Conservation (phyloP, 2,888 invertebrate species). For the Cerceris ruficornis region DNA sequence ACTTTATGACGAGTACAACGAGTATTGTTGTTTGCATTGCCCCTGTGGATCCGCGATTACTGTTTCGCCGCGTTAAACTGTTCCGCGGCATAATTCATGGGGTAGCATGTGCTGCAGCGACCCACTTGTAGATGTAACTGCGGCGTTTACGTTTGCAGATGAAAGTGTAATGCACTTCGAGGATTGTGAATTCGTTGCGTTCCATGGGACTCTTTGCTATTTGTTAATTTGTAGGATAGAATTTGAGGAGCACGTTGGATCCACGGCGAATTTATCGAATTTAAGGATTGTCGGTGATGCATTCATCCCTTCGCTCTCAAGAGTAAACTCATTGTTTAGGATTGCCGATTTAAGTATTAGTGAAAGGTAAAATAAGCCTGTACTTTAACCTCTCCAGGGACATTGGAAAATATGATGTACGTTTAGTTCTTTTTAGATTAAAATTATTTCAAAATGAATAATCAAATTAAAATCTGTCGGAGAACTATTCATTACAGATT, state of each 20-base stretch:
- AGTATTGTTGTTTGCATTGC: conserved; percentile 35
- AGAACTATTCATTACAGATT: too few relatives aligned
- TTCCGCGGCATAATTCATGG: conserved; percentile 38
- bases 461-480: too few relatives aligned
- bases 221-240: conserved; percentile 1
- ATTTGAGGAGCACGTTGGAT: not conserved
- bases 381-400: too few relatives aligned
- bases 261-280: too few relatives aligned
- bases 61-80: conserved; percentile 36
- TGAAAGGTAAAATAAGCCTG: too few relatives aligned
- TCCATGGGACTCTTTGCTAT: conserved; percentile 16
- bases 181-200: conserved; percentile 22
- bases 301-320: too few relatives aligned
- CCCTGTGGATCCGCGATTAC: conserved; percentile 38
- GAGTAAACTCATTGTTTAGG: too few relatives aligned
- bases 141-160: conserved; percentile 19
- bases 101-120: conserved; percentile 26
- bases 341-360: too few relatives aligned
- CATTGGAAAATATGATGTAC: too few relatives aligned
- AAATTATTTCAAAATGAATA: too few relatives aligned
- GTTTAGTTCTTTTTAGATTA: too few relatives aligned
- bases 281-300: too few relatives aligned
- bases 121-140: conserved; percentile 39
- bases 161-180: conserved; percentile 5
- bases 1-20: conserved; percentile 22